phyloP scores from a whole-genome alignment of 2,797 vertebrate genomes.

The Cirrhinus mrigala region DNA sequence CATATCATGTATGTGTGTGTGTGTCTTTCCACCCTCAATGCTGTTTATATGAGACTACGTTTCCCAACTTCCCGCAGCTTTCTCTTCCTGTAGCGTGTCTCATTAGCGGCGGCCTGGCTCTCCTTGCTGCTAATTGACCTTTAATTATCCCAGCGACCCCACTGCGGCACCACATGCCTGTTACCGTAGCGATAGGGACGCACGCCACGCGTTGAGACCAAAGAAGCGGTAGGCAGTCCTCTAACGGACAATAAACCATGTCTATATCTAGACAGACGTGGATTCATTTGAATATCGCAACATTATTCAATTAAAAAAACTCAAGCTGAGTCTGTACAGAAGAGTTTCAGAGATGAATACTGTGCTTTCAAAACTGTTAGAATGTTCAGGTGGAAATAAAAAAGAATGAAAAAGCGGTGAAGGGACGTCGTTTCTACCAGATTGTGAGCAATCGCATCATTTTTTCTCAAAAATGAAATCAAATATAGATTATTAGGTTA shows the following conservation, averaged over 20 bases:
- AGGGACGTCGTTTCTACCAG: background rate
- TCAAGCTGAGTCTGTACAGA: background rate
- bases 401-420: background rate
- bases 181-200: conserved; percentile 64
- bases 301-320: background rate
- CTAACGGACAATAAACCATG: conserved; percentile 40
- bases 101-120: conserved; percentile 75
- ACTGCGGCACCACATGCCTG: conserved; percentile 76
- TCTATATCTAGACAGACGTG: background rate
- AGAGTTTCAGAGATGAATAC: conserved; percentile 17
- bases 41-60: conserved; percentile 49
- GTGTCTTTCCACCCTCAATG: conserved; percentile 29
- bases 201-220: conserved; percentile 36
- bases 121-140: conserved; percentile 77
- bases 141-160: conserved; percentile 83
- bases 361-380: background rate
- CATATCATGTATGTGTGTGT: background rate
- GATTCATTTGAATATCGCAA: conserved; percentile 10
- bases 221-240: conserved; percentile 42
- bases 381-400: background rate
- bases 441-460: background rate
- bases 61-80: conserved; percentile 48
- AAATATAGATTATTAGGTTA: conserved; percentile 9
- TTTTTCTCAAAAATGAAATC: conserved; percentile 2
- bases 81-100: conserved; percentile 65